phyloP scores from a whole-genome alignment of 2,888 invertebrate species.

The Drosophila borealis region DNA sequence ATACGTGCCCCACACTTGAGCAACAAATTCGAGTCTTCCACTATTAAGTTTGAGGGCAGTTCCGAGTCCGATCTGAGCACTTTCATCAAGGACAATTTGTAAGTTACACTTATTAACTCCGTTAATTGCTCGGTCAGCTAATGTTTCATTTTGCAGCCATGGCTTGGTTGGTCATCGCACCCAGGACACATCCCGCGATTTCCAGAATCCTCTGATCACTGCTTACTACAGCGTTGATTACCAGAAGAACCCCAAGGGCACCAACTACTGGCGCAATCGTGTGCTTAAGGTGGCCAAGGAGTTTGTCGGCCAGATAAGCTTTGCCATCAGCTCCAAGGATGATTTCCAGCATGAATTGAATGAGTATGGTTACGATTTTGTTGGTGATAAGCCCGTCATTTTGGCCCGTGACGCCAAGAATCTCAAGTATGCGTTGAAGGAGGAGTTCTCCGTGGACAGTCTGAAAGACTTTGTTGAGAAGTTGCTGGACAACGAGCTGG shows the following conservation, averaged over 20 bases:
- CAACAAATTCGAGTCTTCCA: constrained; percentile 96
- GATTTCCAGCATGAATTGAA: constrained; percentile 97
- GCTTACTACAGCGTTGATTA: constrained; percentile 98
- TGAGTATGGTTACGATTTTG: constrained; percentile 96
- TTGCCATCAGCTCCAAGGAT: constrained; percentile 96
- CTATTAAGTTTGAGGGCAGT: constrained; percentile 91
- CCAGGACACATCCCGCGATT: constrained; percentile 93
- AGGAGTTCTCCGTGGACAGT: constrained; percentile 95
- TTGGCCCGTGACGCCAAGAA: constrained; percentile 93
- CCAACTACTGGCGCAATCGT: constrained; percentile 99
- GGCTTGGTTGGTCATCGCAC: constrained; percentile 97
- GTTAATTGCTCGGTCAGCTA: not conserved
- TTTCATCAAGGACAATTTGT: constrained; percentile 95
- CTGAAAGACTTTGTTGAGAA: constrained; percentile 94
- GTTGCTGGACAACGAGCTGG: constrained; percentile 92
- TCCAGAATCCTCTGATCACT: constrained; percentile 94
- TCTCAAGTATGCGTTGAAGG: constrained; percentile 95
- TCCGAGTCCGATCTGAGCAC: constrained; percentile 89
- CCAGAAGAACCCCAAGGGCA: constrained; percentile 97
- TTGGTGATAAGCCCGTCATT: constrained; percentile 95
- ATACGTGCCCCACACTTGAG: constrained; percentile 95
- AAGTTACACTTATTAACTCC: constrained; percentile 82
- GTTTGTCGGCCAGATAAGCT: constrained; percentile 87
- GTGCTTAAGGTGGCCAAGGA: constrained; percentile 91
- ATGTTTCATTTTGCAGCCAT: constrained; percentile 87